Conservation (phyloP, 2,888 invertebrate species). For the Drosophila bunnanda region DNA sequence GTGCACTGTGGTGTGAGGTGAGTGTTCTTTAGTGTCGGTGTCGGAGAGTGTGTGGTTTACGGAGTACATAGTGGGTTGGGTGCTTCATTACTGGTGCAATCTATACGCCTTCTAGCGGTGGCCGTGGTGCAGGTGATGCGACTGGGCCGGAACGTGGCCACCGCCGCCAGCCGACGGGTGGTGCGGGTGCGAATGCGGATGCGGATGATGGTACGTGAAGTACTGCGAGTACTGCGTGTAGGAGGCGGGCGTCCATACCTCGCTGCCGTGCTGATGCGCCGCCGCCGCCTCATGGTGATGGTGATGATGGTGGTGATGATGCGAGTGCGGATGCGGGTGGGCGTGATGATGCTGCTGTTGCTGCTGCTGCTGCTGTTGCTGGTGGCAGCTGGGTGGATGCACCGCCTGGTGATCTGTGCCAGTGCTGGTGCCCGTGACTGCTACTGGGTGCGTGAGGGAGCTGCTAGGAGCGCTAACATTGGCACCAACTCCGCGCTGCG, state of each 20-base stretch:
- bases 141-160: slow-evolving; percentile 69
- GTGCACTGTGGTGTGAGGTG: slow-evolving; percentile 36
- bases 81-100: slow-evolving; percentile 50
- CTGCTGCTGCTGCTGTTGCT: slow-evolving; percentile 46
- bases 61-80: slow-evolving; percentile 35
- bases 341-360: slow-evolving; percentile 43
- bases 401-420: slow-evolving; percentile 50
- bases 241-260: slow-evolving; percentile 87
- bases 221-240: slow-evolving; percentile 88
- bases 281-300: slow-evolving; percentile 58
- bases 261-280: slow-evolving; percentile 83
- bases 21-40: slow-evolving; percentile 19
- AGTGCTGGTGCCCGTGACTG: slow-evolving; percentile 40
- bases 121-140: slow-evolving; percentile 82
- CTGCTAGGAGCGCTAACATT: slow-evolving; percentile 72
- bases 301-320: slow-evolving; percentile 55
- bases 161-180: slow-evolving; percentile 68
- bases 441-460: slow-evolving; percentile 65
- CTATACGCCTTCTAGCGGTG: slow-evolving; percentile 82
- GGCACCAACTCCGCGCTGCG: slow-evolving; percentile 53
- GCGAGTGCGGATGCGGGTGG: slow-evolving; percentile 62
- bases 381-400: slow-evolving; percentile 48
- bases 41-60: slow-evolving; percentile 23
- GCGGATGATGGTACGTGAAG: slow-evolving; percentile 87
- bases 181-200: slow-evolving; percentile 79